These are phyloP conservation scores for Neostethus bicornis DNA, from an alignment of 2,797 vertebrate species.

Conservation along the genomic window DNA sequence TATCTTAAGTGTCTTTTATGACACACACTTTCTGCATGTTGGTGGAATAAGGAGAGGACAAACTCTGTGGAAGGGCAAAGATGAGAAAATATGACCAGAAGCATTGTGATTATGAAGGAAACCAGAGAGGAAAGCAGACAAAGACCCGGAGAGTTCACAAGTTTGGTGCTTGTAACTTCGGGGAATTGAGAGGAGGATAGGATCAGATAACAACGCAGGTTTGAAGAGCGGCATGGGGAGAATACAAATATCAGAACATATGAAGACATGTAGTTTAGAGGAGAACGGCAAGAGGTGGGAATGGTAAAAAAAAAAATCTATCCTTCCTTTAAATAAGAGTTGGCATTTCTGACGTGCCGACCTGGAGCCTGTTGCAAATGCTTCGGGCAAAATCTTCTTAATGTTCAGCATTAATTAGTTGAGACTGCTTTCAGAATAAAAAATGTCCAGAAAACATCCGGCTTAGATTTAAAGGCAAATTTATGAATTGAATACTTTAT, in stretches of 20 bases:
- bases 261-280: conserved; percentile 26
- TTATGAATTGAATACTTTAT: conserved; percentile 17
- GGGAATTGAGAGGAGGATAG: conserved; percentile 21
- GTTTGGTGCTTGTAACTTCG: conserved; percentile 39
- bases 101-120: conserved; percentile 25
- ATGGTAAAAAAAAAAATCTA: conserved; percentile 9
- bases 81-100: conserved; percentile 32
- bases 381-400: conserved; percentile 59
- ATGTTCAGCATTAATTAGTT: conserved; percentile 57
- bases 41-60: conserved; percentile 24
- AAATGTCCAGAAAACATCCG: conserved; percentile 45
- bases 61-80: conserved; percentile 34
- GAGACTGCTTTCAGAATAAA: conserved; percentile 44
- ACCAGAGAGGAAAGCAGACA: conserved; percentile 19
- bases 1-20: no score
- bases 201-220: conserved; percentile 25
- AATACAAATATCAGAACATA: conserved; percentile 38
- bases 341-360: neutral
- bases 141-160: conserved; percentile 34
- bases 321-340: neutral
- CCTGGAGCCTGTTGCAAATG: conserved; percentile 4
- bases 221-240: conserved; percentile 16
- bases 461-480: conserved; percentile 38
- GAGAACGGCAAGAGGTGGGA: conserved; percentile 27
- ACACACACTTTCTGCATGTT: neutral